phyloP scores from a whole-genome alignment of 2,113 vertebrate genomes.

The Apus apus region DNA sequence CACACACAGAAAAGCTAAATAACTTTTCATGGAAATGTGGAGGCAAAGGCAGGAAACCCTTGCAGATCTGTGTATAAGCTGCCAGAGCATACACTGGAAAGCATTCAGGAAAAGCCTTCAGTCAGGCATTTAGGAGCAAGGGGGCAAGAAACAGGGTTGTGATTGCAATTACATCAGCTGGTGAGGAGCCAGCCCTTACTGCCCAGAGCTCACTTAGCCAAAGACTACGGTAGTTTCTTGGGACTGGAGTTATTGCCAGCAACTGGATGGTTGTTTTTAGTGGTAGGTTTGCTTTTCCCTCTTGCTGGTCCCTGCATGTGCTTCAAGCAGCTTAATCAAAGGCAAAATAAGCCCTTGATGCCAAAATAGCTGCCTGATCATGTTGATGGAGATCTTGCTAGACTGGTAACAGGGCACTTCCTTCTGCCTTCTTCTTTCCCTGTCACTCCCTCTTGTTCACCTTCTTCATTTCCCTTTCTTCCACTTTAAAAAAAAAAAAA shows the following conservation, averaged over 20 bases:
- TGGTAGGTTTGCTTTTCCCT: neutral
- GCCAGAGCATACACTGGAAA: neutral
- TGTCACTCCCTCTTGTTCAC: neutral
- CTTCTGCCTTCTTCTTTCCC: neutral
- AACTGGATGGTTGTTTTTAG: neutral
- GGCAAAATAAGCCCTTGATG: neutral
- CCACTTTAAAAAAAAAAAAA: too few species aligned
- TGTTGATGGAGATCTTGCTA: neutral
- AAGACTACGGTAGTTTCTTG: neutral
- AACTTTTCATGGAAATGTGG: neutral
- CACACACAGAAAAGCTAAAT: neutral
- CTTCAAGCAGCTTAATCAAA: neutral
- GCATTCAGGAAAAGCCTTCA: neutral
- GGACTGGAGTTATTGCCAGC: neutral
- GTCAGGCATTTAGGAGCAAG: neutral
- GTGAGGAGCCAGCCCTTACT: neutral
- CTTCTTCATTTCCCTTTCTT: neutral
- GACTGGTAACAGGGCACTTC: neutral
- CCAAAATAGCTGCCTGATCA: neutral
- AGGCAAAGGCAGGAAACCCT: neutral
- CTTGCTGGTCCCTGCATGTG: neutral
- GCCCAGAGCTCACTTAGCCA: constrained; percentile 13
- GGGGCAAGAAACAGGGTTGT: constrained; percentile 15
- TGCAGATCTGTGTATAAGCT: neutral
- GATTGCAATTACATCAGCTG: constrained; percentile 12